These are phyloP conservation scores for Borostomias antarcticus DNA, from an alignment of 2,797 vertebrate genomes.

Conservation along the genomic window DNA sequence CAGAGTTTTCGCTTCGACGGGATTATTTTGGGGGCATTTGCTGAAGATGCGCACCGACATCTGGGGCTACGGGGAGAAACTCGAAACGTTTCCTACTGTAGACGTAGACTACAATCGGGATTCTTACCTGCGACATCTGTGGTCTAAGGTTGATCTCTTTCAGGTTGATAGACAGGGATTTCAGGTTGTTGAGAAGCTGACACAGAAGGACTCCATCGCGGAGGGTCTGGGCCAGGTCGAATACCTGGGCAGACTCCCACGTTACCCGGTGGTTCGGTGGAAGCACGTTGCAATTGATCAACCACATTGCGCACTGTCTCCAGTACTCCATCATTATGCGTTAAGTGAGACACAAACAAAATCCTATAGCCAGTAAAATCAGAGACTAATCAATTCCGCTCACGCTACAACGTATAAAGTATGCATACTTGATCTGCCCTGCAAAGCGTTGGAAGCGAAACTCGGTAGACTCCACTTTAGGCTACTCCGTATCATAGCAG, in stretches of 20 bases:
- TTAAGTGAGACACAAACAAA: slow-evolving; percentile 17
- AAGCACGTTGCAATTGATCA: slow-evolving; percentile 94
- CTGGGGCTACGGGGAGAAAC: not conserved
- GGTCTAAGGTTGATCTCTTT: slow-evolving; percentile 96
- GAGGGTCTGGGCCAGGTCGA: slow-evolving; percentile 94
- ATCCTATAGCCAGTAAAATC: not conserved
- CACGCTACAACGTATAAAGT: slow-evolving; percentile 6
- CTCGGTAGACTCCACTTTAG: slow-evolving; percentile 21
- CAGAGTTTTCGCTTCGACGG: not conserved
- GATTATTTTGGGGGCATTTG: not conserved
- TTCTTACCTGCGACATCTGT: slow-evolving; percentile 95
- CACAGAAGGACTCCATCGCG: slow-evolving; percentile 95
- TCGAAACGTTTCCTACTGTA: not conserved
- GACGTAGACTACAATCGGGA: slow-evolving; percentile 3
- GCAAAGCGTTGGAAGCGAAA: slow-evolving; percentile 27
- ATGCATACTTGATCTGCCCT: slow-evolving; percentile 48
- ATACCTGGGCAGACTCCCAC: slow-evolving; percentile 94
- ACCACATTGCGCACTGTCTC: slow-evolving; percentile 93
- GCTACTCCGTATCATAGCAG: slow-evolving; percentile 29
- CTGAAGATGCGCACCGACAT: not conserved
- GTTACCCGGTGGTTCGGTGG: slow-evolving; percentile 92
- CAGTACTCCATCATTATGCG: slow-evolving; percentile 88
- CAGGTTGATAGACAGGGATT: slow-evolving; percentile 88
- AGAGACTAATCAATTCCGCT: not conserved
- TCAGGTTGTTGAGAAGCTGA: slow-evolving; percentile 95